Percentiles rank a stretch among this genome's conserved stretches.
Conservation (phyloP, 2,797 vertebrate species). For the Peromyscus aztecus region DNA sequence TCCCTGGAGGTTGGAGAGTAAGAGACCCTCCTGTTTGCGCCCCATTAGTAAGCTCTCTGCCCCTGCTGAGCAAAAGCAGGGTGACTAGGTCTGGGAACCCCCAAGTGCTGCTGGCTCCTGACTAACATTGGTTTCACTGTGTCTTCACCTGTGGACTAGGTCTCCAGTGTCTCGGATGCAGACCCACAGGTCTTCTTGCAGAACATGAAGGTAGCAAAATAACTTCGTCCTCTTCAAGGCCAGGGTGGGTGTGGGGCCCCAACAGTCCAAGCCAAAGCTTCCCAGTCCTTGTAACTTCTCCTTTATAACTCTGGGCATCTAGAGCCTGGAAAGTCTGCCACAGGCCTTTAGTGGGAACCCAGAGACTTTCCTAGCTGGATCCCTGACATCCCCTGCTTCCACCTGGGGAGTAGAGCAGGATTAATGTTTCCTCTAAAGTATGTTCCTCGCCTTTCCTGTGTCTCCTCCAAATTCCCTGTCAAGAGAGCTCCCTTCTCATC, state of each 20-base stretch:
- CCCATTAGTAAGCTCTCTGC: accelerated
- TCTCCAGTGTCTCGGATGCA: slow-evolving; percentile 89
- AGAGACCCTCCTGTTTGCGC: background rate
- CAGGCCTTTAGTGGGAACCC: background rate
- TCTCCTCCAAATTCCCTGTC: background rate
- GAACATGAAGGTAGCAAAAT: slow-evolving; percentile 87
- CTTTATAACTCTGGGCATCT: background rate
- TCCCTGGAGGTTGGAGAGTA: background rate
- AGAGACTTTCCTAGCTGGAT: background rate
- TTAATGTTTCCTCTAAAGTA: background rate
- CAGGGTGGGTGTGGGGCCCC: accelerated
- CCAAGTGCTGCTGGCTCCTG: background rate
- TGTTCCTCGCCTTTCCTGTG: background rate
- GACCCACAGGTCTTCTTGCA: slow-evolving; percentile 90
- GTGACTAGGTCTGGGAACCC: background rate
- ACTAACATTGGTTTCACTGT: background rate
- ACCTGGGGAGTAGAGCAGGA: too few relatives aligned
- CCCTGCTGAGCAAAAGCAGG: background rate
- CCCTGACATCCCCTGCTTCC: too few relatives aligned
- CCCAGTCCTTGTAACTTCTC: background rate
- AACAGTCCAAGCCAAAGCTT: background rate
- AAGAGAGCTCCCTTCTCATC: background rate
- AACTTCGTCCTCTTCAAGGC: background rate
- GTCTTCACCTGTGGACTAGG: slow-evolving; percentile 82
- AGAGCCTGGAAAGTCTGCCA: background rate